Evolutionary conservation across 2,797 vertebrate genomes (phyloP), one percentile per base, ranked within the genome.

Genomic region (Novumbra hubbsi): DNA sequence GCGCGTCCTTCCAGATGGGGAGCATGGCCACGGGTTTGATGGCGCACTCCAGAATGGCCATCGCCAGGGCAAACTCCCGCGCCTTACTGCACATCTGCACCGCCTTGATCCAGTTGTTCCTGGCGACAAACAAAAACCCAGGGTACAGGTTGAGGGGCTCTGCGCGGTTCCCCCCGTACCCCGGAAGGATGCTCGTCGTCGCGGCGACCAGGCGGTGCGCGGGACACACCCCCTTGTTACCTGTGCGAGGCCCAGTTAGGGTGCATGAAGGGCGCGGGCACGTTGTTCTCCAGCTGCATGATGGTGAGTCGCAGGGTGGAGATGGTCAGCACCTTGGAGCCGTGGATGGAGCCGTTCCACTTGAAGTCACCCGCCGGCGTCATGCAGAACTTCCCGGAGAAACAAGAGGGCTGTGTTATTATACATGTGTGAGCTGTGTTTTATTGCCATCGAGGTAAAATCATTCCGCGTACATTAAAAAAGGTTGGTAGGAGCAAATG

Each of bases 1-100:
- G 91, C 1, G 96, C 97, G 78, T 99, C 98, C 81, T 95, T 93
- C 97, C 98, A 99, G 82, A 99, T 92, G 1, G 98, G 98, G 72
- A 99, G 92, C 96, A 98, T 96, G 68, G 98, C 97, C 80, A 99
- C 98, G 0, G 98, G 97, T 87, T 99, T 99, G 83, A 99, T 97
- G 81, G 98, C 96, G 89, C 98, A 99, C 86, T 99, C 98, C 88
- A 99, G 85, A 84, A 99, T 99, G 68, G 98, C 98, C 85, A 99
- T 86, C 6, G 98, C 98, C 85, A 99, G 90, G 0, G 98, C 97
- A 93, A 99, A 99, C 93, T 99, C 98, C 88, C 96, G 91, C 32
- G 98, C 97, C 81, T 99, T 99, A 88, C 95, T 99, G 90, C 98
- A 99, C 96, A 99, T 99, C 89, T 99, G 98, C 83, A 99, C 98